Evolutionary conservation across 1,140 invertebrate species (phyloP), one percentile per base, ranked within the genome.

Genomic region (Maconellicoccus hirsutus): DNA sequence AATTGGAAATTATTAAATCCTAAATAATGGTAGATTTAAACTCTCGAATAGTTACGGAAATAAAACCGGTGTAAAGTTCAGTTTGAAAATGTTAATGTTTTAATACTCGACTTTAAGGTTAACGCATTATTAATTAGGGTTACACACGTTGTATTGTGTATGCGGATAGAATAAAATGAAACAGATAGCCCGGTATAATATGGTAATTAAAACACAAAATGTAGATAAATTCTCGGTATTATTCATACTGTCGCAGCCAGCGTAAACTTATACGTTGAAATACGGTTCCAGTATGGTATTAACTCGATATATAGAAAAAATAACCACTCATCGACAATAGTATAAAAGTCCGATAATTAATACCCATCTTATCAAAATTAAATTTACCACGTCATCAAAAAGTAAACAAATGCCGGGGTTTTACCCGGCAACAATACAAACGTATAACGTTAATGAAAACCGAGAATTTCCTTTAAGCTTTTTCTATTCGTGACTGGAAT

Each of bases 161-260:
- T 52, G 42, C 42, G 42, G 42, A 52, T 52, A 52, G 42, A 52
- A 52, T 52, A 52, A 52, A 52, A 52, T 19, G 42, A 52, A 52
- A 52, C 61, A 66, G 61, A 66, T 66, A 66, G 61, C 25, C 25
- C 22, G 61, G 61, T 66, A 66, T 66, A 66, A 25, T 66, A 66
- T 66, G 61, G 25, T 66, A 66, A 66, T 66, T 66, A 66, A 66
- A 66, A 66, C 61, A 66, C 25, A 26, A 19, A 66, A 25, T 66
- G 61, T 25, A 25, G 61, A 66, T 66, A 66, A 66, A 66, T 66
- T 66, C 61, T 26, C 42, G n/a, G n/a, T 16, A 52, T 52, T 52
- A 52, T 52, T 52, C 42, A 52, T 52, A 16, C 6, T 52, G 42
- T 52, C 42, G 42, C n/a, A 16, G 6, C 42, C 42, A 52, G 42